Conservation (phyloP, 2,888 invertebrate genomes). For the Dolomedes plantarius region DNA sequence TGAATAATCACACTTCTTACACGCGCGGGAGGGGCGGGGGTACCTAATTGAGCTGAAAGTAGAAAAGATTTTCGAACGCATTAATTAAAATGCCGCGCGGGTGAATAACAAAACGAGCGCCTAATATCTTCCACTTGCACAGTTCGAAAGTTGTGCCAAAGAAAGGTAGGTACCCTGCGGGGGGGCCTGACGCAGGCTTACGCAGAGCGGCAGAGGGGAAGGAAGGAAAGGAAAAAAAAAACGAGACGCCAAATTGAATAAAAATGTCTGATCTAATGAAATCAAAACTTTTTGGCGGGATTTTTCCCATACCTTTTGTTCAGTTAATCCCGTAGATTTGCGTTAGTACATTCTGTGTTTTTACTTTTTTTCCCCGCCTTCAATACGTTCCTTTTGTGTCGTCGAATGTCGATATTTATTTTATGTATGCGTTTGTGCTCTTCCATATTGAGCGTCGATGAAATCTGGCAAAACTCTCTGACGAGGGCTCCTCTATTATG, state of each 20-base stretch:
- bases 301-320: constrained; percentile 21
- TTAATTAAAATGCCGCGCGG: constrained; percentile 60
- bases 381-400: neutral
- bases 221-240: too few relatives aligned
- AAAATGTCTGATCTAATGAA: constrained; percentile 21
- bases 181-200: neutral
- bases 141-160: constrained; percentile 43
- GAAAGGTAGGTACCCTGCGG: neutral
- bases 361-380: constrained; percentile 6
- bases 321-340: constrained; percentile 8
- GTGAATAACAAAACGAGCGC: constrained; percentile 41
- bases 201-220: neutral
- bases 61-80: constrained; percentile 1
- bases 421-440: neutral
- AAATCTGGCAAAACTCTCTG: neutral
- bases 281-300: constrained; percentile 22
- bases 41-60: constrained; percentile 16
- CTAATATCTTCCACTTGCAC: constrained; percentile 1
- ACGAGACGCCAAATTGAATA: neutral
- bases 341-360: neutral
- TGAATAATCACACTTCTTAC: constrained; percentile 21
- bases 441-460: too few relatives aligned
- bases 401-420: neutral
- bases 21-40: neutral
- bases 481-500: neutral